Base-by-base conservation (phyloP, 2,888 invertebrate genomes). In the Yponomeuta cagnagella region DNA sequence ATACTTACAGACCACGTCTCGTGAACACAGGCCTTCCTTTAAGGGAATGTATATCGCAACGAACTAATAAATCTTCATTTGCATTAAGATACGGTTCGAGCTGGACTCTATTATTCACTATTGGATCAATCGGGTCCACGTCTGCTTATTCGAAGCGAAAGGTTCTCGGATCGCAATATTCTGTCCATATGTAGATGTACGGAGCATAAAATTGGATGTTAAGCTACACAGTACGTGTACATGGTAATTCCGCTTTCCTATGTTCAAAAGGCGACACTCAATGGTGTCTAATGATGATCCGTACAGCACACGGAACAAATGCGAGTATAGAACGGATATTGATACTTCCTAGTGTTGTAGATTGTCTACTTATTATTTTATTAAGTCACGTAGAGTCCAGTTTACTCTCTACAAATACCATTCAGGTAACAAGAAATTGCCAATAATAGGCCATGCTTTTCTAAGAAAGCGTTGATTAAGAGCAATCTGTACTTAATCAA, bases 11-110 rank as follows among this genome's bases (percentile, higher is more conserved):
- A 43, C 52, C 52, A 58, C 52, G 52, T 58, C 52, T 58, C 15
- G 52, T 58, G 52, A 15, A 58, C 52, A 58, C 15, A 58, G 73
- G 70, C 68, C 68, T 74, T 73, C 69, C 75, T 76, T 30, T 77
- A 79, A 73, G 73, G 73, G 63, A 75, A 72, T 75, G 72, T 67
- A 69, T 72, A 78, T 78, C 77, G 77, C 74, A 78, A 79, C 77
- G 74, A 77, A 73, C 74, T 78, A 74, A 79, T 78, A 71, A 77
- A 77, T 75, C 73, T 76, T 74, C 74, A 79, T 79, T 79, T 78
- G 78, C 77, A 79, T 80, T 74, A 72, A 76, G 73, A 72, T 75
- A 76, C 73, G 74, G 75, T 74, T 76, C 73, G 74, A 76, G 73
- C 77, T 71, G 73, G 73, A 71, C 48, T 68, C 65, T 30, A 79